These are phyloP conservation scores for Austrofundulus limnaeus DNA, from an alignment of 2,113 vertebrate genomes.

Conservation along the genomic window DNA sequence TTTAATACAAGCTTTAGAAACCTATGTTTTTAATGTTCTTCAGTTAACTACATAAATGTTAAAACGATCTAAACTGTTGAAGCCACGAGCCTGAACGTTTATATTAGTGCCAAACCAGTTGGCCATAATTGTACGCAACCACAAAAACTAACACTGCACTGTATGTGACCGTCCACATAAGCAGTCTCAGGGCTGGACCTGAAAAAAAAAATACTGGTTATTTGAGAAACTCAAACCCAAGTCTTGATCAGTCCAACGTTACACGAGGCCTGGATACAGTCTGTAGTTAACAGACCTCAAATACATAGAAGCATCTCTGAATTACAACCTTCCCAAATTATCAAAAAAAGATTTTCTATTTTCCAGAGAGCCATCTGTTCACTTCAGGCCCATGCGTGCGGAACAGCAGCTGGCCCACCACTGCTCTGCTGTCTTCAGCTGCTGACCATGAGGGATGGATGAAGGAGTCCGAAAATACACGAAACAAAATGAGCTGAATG, in stretches of 20 bases:
- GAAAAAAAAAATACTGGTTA: constrained; percentile 22
- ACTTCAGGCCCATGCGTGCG: constrained; percentile 19
- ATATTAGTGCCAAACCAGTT: no score
- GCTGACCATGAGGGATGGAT: constrained; percentile 42
- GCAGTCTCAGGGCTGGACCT: constrained; percentile 6
- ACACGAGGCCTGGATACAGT: constrained; percentile 20
- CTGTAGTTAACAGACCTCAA: constrained; percentile 69
- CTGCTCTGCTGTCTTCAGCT: constrained; percentile 31
- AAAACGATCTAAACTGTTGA: no score
- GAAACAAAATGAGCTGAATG: constrained; percentile 37
- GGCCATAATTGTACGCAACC: background rate
- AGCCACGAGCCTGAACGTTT: no score
- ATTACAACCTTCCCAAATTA: constrained; percentile 68
- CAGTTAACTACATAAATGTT: no score
- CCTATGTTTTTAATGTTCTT: no score
- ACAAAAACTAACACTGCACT: no score
- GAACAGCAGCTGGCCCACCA: constrained; percentile 32
- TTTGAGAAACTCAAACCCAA: constrained; percentile 33
- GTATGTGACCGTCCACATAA: constrained; percentile 11
- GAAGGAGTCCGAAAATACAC: constrained; percentile 60
- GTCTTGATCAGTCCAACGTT: constrained; percentile 24
- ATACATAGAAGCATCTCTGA: constrained; percentile 58
- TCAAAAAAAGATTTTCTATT: constrained; percentile 58
- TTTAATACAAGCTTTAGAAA: no score
- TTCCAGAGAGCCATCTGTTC: constrained; percentile 57